These are phyloP conservation scores for Spea multiplicata DNA, from an alignment of 2,113 vertebrate genomes.

Conservation along the genomic window DNA sequence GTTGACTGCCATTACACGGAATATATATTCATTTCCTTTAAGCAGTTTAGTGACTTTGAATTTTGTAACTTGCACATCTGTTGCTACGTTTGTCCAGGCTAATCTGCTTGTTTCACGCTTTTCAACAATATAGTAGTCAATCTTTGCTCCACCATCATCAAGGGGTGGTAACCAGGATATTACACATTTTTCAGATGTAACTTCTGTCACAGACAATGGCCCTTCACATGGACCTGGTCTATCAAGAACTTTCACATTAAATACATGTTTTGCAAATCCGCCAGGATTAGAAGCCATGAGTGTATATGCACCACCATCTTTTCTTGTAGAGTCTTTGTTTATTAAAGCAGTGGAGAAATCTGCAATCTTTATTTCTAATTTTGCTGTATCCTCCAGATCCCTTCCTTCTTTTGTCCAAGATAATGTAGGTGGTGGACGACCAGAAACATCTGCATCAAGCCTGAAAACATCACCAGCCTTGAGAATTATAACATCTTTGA, in stretches of 20 bases:
- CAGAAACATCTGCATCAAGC: slow-evolving; percentile 91
- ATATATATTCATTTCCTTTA: slow-evolving; percentile 97
- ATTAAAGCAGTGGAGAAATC: slow-evolving; percentile 83
- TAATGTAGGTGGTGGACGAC: slow-evolving; percentile 89
- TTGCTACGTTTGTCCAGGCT: slow-evolving; percentile 88
- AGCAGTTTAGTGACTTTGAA: slow-evolving; percentile 88
- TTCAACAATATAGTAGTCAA: slow-evolving; percentile 90
- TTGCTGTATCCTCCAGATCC: slow-evolving; percentile 86
- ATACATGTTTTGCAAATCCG: slow-evolving; percentile 93
- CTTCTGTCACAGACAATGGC: slow-evolving; percentile 80
- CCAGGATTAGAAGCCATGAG: slow-evolving; percentile 92
- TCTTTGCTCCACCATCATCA: slow-evolving; percentile 91
- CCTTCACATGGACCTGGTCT: slow-evolving; percentile 90
- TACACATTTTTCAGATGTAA: slow-evolving; percentile 89
- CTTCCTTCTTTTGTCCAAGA: slow-evolving; percentile 93
- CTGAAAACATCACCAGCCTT: slow-evolving; percentile 92
- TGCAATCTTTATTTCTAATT: slow-evolving; percentile 83
- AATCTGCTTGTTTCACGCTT: slow-evolving; percentile 97
- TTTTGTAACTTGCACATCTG: slow-evolving; percentile 80
- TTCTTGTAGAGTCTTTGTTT: slow-evolving; percentile 90
- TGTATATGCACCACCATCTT: slow-evolving; percentile 86
- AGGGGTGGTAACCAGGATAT: slow-evolving; percentile 86
- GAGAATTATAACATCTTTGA: slow-evolving; percentile 82
- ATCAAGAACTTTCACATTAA: slow-evolving; percentile 95
- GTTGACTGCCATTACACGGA: slow-evolving; percentile 97